These are phyloP conservation scores for Sebastes iracundus DNA, from an alignment of 2,797 vertebrate genomes.

Conservation along the genomic window DNA sequence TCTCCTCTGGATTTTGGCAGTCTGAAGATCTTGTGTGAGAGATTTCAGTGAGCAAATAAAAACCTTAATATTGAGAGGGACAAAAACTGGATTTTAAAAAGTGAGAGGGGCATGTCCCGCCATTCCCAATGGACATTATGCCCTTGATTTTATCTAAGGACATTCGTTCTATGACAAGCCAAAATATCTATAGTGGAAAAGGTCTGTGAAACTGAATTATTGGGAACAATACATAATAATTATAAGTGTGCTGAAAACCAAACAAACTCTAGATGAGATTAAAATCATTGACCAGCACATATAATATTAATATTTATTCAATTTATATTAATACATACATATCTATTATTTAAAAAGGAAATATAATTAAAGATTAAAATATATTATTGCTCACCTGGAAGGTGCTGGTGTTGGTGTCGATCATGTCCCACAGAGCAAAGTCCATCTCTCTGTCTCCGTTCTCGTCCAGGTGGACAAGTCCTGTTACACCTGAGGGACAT, in stretches of 20 bases:
- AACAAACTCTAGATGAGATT: background rate
- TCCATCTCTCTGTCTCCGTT: conserved; percentile 92
- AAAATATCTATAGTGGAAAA: background rate
- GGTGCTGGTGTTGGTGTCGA: conserved; percentile 75
- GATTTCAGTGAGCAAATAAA: background rate
- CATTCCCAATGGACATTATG: background rate
- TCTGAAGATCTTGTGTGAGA: background rate
- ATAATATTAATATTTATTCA: background rate
- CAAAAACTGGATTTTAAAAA: background rate
- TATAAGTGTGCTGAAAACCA: background rate
- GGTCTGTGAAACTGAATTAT: background rate
- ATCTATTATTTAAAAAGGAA: too few relatives aligned
- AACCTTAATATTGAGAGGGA: background rate
- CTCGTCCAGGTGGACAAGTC: conserved; percentile 89
- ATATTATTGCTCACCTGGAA: conserved; percentile 80
- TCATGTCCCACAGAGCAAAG: conserved; percentile 93
- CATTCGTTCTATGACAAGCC: background rate
- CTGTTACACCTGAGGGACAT: conserved; percentile 86
- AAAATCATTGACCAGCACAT: background rate
- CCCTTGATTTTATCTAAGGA: background rate
- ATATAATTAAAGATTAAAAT: background rate
- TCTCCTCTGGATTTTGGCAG: background rate
- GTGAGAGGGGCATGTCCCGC: background rate
- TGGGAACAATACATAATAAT: background rate
- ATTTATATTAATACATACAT: too few relatives aligned